phyloP scores from a whole-genome alignment of 1,140 invertebrate species.

The Hylyphantes graminicola region DNA sequence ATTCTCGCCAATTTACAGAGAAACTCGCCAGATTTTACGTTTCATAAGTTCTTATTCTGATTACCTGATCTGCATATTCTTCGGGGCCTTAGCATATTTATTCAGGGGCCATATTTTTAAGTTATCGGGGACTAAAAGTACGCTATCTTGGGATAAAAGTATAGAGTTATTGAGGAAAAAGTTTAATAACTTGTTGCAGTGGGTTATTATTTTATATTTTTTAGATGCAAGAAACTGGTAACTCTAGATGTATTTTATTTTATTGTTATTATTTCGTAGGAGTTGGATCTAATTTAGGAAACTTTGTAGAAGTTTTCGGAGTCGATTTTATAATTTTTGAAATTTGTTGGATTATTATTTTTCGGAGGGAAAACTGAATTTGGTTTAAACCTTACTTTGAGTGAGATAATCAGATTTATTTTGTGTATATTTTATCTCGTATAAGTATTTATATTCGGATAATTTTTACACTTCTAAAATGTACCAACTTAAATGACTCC shows the following conservation, averaged over 20 bases:
- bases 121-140: slow-evolving; percentile 43
- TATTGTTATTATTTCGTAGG: no score
- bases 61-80: slow-evolving; percentile 50
- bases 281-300: not conserved
- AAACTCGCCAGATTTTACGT: slow-evolving; percentile 55
- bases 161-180: slow-evolving; percentile 28
- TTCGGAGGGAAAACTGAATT: not conserved
- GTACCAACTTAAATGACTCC: no score
- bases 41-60: slow-evolving; percentile 56
- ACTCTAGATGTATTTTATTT: not conserved
- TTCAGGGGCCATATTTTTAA: slow-evolving; percentile 48
- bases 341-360: slow-evolving; percentile 13
- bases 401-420: no score
- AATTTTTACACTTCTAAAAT: not conserved
- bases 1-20: slow-evolving; percentile 56
- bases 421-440: no score
- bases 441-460: no score
- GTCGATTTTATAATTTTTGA: not conserved
- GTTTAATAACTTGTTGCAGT: slow-evolving; percentile 53
- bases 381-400: no score
- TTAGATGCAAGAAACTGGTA: slow-evolving; percentile 4
- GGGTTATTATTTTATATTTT: not conserved
- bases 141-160: slow-evolving; percentile 10
- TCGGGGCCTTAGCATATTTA: slow-evolving; percentile 29
- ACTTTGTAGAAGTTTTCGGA: not conserved